Evolutionary conservation across 2,797 vertebrate species (phyloP).

Genomic region (Borostomias antarcticus): DNA sequence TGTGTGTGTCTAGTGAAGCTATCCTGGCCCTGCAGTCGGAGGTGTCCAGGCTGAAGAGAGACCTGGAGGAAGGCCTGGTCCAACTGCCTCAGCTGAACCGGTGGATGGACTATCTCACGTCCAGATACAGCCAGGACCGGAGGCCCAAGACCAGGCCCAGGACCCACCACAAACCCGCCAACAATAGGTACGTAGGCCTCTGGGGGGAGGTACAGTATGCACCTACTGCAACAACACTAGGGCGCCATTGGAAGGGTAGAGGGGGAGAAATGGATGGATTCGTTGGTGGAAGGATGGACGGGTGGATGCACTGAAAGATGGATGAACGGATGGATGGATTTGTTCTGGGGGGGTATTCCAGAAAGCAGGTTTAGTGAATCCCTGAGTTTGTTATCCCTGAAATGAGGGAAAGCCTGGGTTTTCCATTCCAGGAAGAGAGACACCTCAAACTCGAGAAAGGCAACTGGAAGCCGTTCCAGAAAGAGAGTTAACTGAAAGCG

Average conservation of each 20-base stretch:
- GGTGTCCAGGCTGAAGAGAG: constrained; percentile 72
- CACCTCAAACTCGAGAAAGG: no score
- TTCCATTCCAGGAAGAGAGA: no score
- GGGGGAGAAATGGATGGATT: background rate
- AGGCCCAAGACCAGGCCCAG: constrained; percentile 50
- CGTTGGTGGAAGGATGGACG: background rate
- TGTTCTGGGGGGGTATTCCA: no score
- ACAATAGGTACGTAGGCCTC: background rate
- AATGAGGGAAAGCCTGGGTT: no score
- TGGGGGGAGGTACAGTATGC: no score
- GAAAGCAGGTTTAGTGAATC: no score
- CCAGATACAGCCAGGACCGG: constrained; percentile 55
- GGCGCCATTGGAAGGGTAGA: no score
- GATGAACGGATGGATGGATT: background rate
- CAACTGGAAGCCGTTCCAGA: no score
- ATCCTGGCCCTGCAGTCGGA: constrained; percentile 75
- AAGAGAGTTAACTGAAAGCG: no score
- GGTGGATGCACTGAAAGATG: background rate
- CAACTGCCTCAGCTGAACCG: constrained; percentile 70
- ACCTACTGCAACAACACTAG: no score
- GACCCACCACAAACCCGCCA: constrained; percentile 19
- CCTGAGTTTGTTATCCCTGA: no score
- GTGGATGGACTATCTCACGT: constrained; percentile 67
- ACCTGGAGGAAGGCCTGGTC: constrained; percentile 70
- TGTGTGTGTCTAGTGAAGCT: constrained; percentile 62